Evolutionary conservation across 2,113 vertebrate genomes (phyloP), one percentile per base, ranked within the genome.

Genomic region (Neomonachus schauinslandi): DNA sequence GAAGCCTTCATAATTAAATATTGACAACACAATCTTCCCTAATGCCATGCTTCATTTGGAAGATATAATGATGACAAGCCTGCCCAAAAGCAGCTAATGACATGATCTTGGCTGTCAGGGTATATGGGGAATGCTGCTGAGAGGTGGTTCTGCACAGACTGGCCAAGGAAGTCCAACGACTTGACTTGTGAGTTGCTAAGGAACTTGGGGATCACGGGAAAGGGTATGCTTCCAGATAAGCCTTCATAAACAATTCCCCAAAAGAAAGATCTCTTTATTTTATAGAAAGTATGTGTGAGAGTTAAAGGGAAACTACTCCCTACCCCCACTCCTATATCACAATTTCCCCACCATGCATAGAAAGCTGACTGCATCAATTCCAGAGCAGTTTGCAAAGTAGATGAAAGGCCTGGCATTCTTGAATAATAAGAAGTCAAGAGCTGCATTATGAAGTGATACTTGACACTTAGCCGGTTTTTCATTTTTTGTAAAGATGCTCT

Each of bases 401-500:
- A 89, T 12, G 53, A 96, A 96, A 98, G 86, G 36, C 46, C 84
- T 90, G 3, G 21, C 14, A 26, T 86, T 94, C 74, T 16, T 93
- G 87, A 95, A 90, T 89, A 97, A 88, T 39, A 90, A 88, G 12
- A 90, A 96, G 69, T 92, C 86, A 90, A 79, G 91, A 96, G 77
- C 74, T 65, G 42, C 61, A 51, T 94, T 94, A 89, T 85, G 76
- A 96, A 97, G 96, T 92, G 86, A 87, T 97, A 88, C 95, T 94
- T 98, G 90, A 95, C 94, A 96, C 89, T 79, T 76, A 76, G 28
- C 92, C 84, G 55, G 90, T 98, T 98, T 86, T 86, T n/a, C 57
- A 46, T 46, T 92, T 91, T 96, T 95, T 95, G 22, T 92, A 72
- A 91, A 95, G 87, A 96, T 84, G 85, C 81, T 92, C 91, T 97